phyloP scores from a whole-genome alignment of 2,113 vertebrate genomes.

The Zingel zingel region DNA sequence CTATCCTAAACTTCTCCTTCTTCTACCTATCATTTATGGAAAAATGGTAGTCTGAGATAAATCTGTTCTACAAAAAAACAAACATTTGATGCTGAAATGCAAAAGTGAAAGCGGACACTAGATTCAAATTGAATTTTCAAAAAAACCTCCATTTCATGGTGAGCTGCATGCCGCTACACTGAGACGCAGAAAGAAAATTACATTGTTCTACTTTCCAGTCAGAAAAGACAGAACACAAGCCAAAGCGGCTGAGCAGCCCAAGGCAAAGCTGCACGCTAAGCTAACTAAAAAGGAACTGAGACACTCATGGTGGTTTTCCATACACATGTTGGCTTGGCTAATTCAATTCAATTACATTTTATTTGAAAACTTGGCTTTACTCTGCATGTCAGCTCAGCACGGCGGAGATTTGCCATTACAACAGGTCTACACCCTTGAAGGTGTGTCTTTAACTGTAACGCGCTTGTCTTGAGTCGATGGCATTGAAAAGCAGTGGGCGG shows the following conservation, averaged over 20 bases:
- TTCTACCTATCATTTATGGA: background rate
- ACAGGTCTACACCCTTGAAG: too few species aligned
- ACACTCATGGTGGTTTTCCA: background rate
- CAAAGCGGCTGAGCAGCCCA: background rate
- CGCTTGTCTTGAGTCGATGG: too few species aligned
- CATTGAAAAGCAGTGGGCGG: too few species aligned
- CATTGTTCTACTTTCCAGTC: background rate
- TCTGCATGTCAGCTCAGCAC: too few species aligned
- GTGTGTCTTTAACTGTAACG: too few species aligned
- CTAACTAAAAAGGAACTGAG: background rate
- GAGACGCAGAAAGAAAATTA: background rate
- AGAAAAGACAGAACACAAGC: background rate
- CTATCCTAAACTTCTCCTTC: background rate
- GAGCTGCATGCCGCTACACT: background rate
- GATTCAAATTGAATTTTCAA: background rate
- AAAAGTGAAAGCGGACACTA: background rate
- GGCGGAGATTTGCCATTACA: too few species aligned
- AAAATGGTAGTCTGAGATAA: background rate
- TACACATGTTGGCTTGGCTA: too few species aligned
- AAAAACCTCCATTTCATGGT: background rate
- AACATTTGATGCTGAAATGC: background rate
- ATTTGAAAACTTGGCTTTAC: too few species aligned
- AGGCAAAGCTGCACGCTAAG: background rate
- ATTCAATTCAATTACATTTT: too few species aligned
- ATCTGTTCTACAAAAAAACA: background rate